Conservation (phyloP, 2,113 vertebrate species). For the Ranitomeya variabilis region DNA sequence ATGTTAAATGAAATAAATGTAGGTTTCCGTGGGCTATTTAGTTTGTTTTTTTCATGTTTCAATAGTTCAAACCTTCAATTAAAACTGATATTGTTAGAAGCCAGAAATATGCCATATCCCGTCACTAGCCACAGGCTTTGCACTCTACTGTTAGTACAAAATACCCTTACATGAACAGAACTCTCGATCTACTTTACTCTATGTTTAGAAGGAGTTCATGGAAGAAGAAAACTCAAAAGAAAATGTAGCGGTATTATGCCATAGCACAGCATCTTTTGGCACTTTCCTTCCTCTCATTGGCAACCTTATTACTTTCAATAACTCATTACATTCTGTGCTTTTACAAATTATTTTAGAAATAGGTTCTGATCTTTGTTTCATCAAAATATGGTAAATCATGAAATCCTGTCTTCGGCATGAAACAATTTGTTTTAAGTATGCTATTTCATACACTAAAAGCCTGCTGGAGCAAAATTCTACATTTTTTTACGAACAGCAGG, state of each 20-base stretch:
- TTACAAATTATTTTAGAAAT: no score
- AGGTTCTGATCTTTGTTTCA: no score
- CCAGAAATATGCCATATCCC: constrained; percentile 66
- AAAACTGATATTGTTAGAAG: constrained; percentile 64
- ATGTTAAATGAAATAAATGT: constrained; percentile 65
- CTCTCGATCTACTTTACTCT: background rate
- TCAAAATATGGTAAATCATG: no score
- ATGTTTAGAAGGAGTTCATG: background rate
- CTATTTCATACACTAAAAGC: no score
- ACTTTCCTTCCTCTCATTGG: background rate
- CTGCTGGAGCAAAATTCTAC: no score
- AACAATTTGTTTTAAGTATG: no score
- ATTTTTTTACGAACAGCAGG: no score
- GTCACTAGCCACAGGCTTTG: constrained; percentile 62
- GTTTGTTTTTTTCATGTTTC: constrained; percentile 66
- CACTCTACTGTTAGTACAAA: constrained; percentile 62
- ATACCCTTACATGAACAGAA: constrained; percentile 48
- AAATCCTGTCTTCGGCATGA: no score
- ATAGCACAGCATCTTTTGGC: background rate
- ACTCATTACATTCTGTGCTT: background rate
- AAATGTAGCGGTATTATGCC: background rate
- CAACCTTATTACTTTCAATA: background rate
- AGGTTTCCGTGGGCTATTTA: constrained; percentile 65
- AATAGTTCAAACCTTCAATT: constrained; percentile 61
- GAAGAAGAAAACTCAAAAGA: background rate